Base-by-base conservation (phyloP, 2,888 invertebrate genomes). In the Galeopsomyia nigrocyanea region DNA sequence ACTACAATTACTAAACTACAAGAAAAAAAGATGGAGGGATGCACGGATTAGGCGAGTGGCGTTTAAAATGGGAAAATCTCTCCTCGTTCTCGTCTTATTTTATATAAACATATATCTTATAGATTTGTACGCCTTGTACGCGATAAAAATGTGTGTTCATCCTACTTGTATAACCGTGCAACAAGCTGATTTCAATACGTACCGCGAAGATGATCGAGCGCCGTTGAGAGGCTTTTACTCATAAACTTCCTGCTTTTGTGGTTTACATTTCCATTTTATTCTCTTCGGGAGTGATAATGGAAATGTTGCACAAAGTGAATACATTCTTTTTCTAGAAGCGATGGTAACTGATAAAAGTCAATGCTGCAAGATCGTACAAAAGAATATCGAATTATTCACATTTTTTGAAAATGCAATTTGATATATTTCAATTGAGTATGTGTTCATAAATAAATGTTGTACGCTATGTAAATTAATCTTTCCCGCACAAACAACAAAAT, bases 11-110 rank as follows among this genome's bases (percentile, higher is more conserved):
- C 22, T 16, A 56, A 53, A 31, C 9, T 16, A n/a, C n/a, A 50
- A 62, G 51, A 51, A 22, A 56, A 53, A 51, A n/a, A 63, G 39
- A 17, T 39, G 26, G 63, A 46, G 21, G 14, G 39, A 57, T 50
- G 60, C 58, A 60, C 17, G 22, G 61, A 68, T 55, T 50, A 61
- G 39, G 39, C 49, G 31, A 22, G 16, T 21, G 19, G 53, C 51
- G 49, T 53, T 72, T 67, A 47, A 58, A 72, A 56, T 49, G 57
- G 57, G 63, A 68, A 68, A 68, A 64, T 61, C n/a, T 66, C 50
- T 74, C 55, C 67, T 70, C 63, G 53, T 58, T 67, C 67, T 70
- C 63, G 31, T 66, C 50, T 73, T 65, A 62, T 69, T 73, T 69
- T 69, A 57, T 66, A 67, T 62, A 57, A 51, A 51, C 31, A 22